phyloP scores from a whole-genome alignment of 1,140 invertebrate species.

The Anadara kagoshimensis region DNA sequence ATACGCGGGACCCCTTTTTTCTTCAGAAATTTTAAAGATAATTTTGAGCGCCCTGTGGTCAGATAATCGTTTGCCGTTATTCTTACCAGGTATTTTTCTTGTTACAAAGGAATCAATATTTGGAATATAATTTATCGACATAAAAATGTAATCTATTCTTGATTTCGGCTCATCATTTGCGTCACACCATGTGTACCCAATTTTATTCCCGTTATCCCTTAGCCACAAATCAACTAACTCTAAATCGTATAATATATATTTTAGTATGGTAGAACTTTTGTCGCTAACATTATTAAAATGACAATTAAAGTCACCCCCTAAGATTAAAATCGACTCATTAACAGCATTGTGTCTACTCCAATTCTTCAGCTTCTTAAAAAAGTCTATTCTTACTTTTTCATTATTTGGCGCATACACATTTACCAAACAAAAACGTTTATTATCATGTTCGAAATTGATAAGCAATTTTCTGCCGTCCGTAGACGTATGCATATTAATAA shows the following conservation, averaged over 20 bases:
- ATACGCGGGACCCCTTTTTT: slow-evolving; percentile 2
- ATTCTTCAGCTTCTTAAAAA: slow-evolving; percentile 7
- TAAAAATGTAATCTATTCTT: neutral
- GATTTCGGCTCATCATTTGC: slow-evolving; percentile 4
- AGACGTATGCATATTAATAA: no score
- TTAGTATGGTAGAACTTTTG: neutral
- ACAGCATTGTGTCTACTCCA: neutral
- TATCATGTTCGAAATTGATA: neutral
- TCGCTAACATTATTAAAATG: neutral
- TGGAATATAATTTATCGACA: neutral
- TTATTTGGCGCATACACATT: slow-evolving; percentile 11
- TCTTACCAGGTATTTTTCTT: slow-evolving; percentile 1
- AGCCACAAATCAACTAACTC: slow-evolving; percentile 7
- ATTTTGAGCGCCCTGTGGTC: slow-evolving; percentile 3
- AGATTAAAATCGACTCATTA: neutral
- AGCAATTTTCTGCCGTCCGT: neutral
- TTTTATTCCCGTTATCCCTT: neutral
- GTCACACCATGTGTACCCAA: slow-evolving; percentile 5
- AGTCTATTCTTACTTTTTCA: neutral
- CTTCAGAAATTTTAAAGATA: neutral
- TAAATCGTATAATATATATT: neutral
- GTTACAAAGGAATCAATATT: neutral
- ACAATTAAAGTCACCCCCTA: slow-evolving; percentile 17
- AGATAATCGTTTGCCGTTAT: neutral
- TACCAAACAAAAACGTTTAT: slow-evolving; percentile 1